A percentile compares a stretch with the other conserved stretches of the same genome.
phyloP scores from a whole-genome alignment of 1,140 invertebrate genomes.

The Listronotus oregonensis region DNA sequence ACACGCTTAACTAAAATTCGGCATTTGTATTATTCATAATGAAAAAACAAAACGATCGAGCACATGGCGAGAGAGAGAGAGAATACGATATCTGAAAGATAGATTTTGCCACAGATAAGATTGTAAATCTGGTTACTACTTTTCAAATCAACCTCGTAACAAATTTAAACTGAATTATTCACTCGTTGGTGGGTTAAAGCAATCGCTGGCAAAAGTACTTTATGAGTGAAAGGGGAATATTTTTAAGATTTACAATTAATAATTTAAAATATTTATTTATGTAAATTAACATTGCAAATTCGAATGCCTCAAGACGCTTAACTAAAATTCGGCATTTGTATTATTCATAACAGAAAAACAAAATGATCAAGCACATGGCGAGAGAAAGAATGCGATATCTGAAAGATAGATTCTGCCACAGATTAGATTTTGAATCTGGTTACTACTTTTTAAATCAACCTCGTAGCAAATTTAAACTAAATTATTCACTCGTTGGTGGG shows the following conservation, averaged over 20 bases:
- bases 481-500: conserved; percentile 7
- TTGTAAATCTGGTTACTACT: too few relatives aligned
- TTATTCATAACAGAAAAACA: conserved; percentile 10
- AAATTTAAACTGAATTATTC: too few relatives aligned
- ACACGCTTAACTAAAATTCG: conserved; percentile 3
- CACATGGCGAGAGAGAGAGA: conserved; percentile 3
- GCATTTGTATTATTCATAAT: conserved; percentile 8
- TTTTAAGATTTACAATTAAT: conserved; percentile 8
- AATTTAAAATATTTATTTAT: conserved; percentile 12
- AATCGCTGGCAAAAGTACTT: conserved; percentile 5
- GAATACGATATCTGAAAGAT: conserved; percentile 1
- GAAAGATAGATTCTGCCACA: conserved; percentile 19
- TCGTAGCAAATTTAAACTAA: neutral
- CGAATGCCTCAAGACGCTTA: neutral
- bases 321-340: conserved; percentile 7
- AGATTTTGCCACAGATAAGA: conserved; percentile 24
- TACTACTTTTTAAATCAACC: neutral
- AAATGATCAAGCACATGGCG: conserved; percentile 1
- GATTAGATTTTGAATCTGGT: conserved; percentile 5
- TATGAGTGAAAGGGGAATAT: conserved; percentile 5
- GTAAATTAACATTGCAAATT: conserved; percentile 17
- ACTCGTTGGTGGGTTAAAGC: too few relatives aligned
- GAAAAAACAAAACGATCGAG: conserved; percentile 4
- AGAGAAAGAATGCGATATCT: neutral
- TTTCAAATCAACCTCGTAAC: too few relatives aligned